Evolutionary conservation across 1,140 invertebrate genomes (phyloP), one percentile per base, ranked within the genome.

Genomic region (Reticulitermes speratus): DNA sequence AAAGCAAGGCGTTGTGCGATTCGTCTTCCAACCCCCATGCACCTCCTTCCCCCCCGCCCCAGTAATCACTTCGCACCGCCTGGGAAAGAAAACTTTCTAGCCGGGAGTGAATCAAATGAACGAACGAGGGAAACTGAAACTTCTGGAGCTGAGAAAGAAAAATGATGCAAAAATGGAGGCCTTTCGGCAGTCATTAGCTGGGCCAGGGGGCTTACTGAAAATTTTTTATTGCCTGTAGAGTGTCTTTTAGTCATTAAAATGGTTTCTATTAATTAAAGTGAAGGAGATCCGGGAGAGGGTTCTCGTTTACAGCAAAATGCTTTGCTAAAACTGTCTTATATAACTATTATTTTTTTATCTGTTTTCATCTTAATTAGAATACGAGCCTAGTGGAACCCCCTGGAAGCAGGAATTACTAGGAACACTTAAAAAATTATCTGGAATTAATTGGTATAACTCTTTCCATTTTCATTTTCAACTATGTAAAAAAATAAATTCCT

Each of bases 1-100:
- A 84, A 84, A 84, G 83, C 83, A 84, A 30, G 25, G 83, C 83
- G 48, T 52, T n/a, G 83, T 52, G 83, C 83, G 83, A 84, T 84
- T 84, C 83, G 48, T 84, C 83, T 84, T 84, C 83, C 44, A 38
- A 48, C 19, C 83, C 23, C 44, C 82, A 23, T 45, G 23, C 83
- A 21, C 83, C 83, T 52, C 83, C 82, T 21, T 44, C n/a, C 45
- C 45, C 83, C 48, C 44, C 44, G 44, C 83, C 44, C 0, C 83
- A 0, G 45, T 84, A 84, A 84, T 84, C 83, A 84, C 83, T 83
- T 83, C 82, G 82, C 82, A 45, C 82, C 82, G 82, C 82, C 38
- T 32, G 38, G 82, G 38, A 83, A 83, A 83, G 82, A 83, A 83
- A 83, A 83, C 38, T 45, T 83, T 44, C 45, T 83, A 55, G 52